Conservation (phyloP, 2,113 vertebrate genomes). For the Carassius carassius region DNA sequence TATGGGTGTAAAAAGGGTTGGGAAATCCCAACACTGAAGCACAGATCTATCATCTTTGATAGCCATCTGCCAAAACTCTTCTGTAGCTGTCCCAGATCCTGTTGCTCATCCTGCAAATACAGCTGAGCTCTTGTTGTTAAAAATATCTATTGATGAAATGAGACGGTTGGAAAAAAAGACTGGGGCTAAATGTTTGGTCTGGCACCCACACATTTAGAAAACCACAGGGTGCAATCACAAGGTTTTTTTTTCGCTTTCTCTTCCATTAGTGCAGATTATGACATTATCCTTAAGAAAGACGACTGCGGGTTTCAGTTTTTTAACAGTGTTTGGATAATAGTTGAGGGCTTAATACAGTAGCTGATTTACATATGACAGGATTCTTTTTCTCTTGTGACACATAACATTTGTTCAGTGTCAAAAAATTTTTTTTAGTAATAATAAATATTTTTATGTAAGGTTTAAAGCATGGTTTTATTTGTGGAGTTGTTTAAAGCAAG, state of each 20-base stretch:
- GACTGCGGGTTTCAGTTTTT: background rate
- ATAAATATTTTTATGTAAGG: background rate
- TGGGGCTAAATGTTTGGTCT: slow-evolving; percentile 43
- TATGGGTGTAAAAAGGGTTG: background rate
- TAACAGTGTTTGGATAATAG: background rate
- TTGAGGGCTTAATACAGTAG: background rate
- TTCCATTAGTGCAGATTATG: background rate
- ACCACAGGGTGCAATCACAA: background rate
- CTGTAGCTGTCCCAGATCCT: background rate
- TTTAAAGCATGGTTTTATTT: background rate
- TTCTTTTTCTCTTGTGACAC: background rate
- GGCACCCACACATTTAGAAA: slow-evolving; percentile 14
- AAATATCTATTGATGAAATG: slow-evolving; percentile 33
- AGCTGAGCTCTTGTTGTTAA: slow-evolving; percentile 44
- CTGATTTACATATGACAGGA: background rate
- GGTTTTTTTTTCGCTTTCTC: background rate
- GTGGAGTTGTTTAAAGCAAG: background rate
- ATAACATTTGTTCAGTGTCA: background rate
- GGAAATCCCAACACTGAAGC: background rate
- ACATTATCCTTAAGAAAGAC: background rate
- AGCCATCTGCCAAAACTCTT: background rate
- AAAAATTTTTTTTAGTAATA: background rate
- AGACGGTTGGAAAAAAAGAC: background rate
- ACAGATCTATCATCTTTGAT: background rate
- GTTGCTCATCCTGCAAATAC: slow-evolving; percentile 32